Conservation (phyloP, 1,140 invertebrate species). For the Lamellibrachia luymesi region DNA sequence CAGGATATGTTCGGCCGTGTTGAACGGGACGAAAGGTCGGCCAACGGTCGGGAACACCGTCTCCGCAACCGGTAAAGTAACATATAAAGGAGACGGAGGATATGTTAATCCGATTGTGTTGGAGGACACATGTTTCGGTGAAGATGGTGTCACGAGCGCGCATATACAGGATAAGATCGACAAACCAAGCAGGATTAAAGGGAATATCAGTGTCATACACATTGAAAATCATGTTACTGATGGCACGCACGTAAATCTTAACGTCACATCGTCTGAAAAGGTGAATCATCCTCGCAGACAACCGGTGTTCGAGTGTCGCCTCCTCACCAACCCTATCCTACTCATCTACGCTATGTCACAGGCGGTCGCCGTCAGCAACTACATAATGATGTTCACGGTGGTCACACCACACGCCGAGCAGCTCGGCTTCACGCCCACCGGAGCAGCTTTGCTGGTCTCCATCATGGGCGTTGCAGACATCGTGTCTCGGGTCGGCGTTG, state of each 20-base stretch:
- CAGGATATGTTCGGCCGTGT: background rate
- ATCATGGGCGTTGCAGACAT: conserved; percentile 19
- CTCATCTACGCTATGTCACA: conserved; percentile 16
- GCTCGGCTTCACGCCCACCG: background rate
- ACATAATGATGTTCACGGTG: conserved; percentile 13
- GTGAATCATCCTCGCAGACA: background rate
- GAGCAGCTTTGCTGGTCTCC: conserved; percentile 16
- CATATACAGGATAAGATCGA: background rate
- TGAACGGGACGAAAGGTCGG: background rate
- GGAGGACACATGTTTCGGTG: background rate
- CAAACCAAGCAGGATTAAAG: background rate
- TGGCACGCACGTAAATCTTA: background rate
- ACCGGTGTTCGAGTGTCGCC: conserved; percentile 8
- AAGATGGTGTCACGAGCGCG: background rate
- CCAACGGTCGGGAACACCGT: background rate
- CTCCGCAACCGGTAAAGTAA: background rate
- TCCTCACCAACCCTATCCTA: conserved; percentile 10
- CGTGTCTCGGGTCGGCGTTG: conserved; percentile 15
- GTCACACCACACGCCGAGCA: conserved; percentile 8
- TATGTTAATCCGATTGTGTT: background rate
- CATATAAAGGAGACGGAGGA: background rate
- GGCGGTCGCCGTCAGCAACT: conserved; percentile 9
- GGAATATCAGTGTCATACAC: background rate
- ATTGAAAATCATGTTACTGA: background rate
- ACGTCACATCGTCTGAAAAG: background rate